Conservation (phyloP, 2,797 vertebrate species). For the Coreius guichenoti region DNA sequence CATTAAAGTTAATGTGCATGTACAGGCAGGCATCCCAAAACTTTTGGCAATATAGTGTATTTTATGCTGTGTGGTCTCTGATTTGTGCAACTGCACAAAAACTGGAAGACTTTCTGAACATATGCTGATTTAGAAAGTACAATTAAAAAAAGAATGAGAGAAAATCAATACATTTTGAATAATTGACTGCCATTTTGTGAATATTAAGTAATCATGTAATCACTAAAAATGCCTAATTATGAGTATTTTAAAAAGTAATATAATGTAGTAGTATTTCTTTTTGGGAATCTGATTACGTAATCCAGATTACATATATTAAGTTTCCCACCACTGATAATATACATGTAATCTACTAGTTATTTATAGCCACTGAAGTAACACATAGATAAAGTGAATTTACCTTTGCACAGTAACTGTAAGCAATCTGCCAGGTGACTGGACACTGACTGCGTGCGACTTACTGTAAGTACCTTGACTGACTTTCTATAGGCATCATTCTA, state of each 20-base stretch:
- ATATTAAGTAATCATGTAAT: background rate
- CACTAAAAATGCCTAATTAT: no score
- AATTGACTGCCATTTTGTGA: background rate
- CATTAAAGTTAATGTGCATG: no score
- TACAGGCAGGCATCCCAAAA: no score
- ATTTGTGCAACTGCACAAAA: background rate
- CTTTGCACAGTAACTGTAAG: slow-evolving; percentile 7
- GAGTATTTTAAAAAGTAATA: no score
- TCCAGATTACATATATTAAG: background rate
- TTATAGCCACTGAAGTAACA: background rate
- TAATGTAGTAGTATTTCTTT: background rate
- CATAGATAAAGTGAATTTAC: slow-evolving; percentile 3
- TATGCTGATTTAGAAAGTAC: background rate
- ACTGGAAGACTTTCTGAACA: background rate
- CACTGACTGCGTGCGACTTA: background rate
- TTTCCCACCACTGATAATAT: background rate
- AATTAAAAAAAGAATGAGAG: no score
- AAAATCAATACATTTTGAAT: background rate
- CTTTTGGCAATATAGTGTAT: no score
- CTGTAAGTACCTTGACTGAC: slow-evolving; percentile 6
- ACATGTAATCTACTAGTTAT: background rate
- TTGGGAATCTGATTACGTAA: background rate
- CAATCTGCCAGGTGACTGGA: slow-evolving; percentile 19
- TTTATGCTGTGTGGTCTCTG: background rate
- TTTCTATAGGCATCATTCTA: slow-evolving; percentile 22